Evolutionary conservation across 2,113 vertebrate genomes (phyloP), one percentile per base, ranked within the genome.

Genomic region (Pithys albifrons): DNA sequence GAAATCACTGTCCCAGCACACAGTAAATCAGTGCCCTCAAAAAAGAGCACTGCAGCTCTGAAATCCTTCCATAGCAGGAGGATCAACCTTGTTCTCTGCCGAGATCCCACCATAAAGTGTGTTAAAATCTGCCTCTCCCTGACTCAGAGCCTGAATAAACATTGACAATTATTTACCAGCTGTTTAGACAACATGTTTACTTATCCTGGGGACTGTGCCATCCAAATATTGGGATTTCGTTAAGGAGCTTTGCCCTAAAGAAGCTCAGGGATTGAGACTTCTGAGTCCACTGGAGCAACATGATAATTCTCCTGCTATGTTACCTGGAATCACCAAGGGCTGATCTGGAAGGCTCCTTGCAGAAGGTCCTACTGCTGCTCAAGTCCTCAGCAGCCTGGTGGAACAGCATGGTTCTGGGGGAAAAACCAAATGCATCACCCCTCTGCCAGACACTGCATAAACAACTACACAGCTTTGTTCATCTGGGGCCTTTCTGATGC

Each of bases 141-240:
- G 88, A 88, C 19, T 82, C 48, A 91, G 85, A 95, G 61, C 29
- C 61, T 82, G 19, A 84, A 93, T 94, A 94, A 96, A 96, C 96
- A 90, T 11, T 82, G 91, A 54, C 89, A 91, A 94, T 88, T 93
- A 95, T 96, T 96, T 91, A 96, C 46, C 90, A 94, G 88, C 92
- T 96, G 92, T 91, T 96, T 96, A 88, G 90, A 79, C 69, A 91
- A 79, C 43, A 49, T 92, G 88, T 95, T 96, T 92, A 77, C 79
- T 92, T 64, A 88, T 90, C 90, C 85, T 90, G 67, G 67, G 79
- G 95, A 76, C 69, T 93, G 57, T 75, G 85, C 82, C 69, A 96
- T 91, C 85, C 85, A 96, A 93, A 96, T 92, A 94, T 85, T 96
- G 76, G 79, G 65, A 95, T 96, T 94, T 95, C 95, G 96, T 96